Evolutionary conservation across 2,113 vertebrate genomes (phyloP), one percentile per base, ranked within the genome.

Genomic region (Sprattus sprattus): DNA sequence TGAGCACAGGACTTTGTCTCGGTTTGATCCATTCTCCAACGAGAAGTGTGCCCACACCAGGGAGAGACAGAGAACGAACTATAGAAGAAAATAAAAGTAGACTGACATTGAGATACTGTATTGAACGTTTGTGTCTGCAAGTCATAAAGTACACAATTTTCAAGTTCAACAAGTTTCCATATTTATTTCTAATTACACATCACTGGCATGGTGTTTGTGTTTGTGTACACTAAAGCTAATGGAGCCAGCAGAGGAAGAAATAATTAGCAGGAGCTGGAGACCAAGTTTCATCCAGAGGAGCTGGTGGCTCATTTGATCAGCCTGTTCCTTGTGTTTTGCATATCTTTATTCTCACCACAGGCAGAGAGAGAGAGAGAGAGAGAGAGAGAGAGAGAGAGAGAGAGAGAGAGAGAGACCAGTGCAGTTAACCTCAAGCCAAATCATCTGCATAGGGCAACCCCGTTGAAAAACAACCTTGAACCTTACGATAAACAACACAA

Each of bases 221-320:
- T n/a, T 78, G 60, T 50, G 46, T 84, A 39, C 39, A 39, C 39
- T 39, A 39, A 39, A 39, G 39, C 39, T 39, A 39, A 39, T 85
- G 80, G 67, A 57, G 80, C 78, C 82, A 86, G 81, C 83, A 71
- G 88, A 7, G 54, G 11, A 28, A 45, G n/a, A 52, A 52, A 81
- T 88, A 88, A 90, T 84, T 87, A 86, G 83, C 39, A 50, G 81
- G 84, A n/a, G 49, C 49, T 81, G 32, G 80, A 84, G 16, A 49
- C 18, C 16, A 44, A 75, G 64, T 83, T 64, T 0, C 67, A 71
- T 67, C 54, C 81, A 60, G 47, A 54, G 57, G 16, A 49, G 47
- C 45, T 16, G 16, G 10, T 25, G 52, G 81, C 84, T 84, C 67
- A 87, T 87, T 84, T 75, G 67, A 85, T 86, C 85, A 87, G 81